Base-by-base conservation (phyloP, 2,797 vertebrate species). In the Gadopsis bispinosus region DNA sequence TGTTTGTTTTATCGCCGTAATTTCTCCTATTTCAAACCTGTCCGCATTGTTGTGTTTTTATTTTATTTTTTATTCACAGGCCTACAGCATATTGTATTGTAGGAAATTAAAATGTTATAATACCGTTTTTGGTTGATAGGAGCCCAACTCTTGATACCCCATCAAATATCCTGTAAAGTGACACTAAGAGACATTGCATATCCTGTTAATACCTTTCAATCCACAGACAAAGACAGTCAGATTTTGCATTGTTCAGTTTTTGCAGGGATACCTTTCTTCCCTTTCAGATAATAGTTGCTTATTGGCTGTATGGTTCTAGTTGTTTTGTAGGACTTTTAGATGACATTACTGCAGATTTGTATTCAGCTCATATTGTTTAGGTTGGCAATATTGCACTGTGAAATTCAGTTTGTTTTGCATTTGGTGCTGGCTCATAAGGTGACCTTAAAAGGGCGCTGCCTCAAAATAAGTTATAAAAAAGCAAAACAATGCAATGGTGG, bases 161-260 rank as follows among this genome's bases (percentile, higher is more conserved):
- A 60, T 81, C 78, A 75, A 80, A 80, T 80, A 79, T 73, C 81
- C 67, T 75, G 58, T 71, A 39, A 75, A 37, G 72, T 63, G 33
- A 48, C 47, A 53, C 33, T 73, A 41, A 56, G 58, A 77, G 48
- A 73, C 48, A 47, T 11, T 59, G 60, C 82, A 79, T 81, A 74
- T 84, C 69, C 68, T 29, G 37, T 33, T 31, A 62, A 65, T 59
- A 70, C 45, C 54, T 69, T 77, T 76, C 16, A 43, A 29, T 51
- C 61, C n/a, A 19, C 26, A 20, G 13, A 33, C 50, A 67, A 63
- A 48, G 0, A 55, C 50, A n/a, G 16, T 43, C 48, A 20, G 20
- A 56, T 48, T 71, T 65, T 37, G 17, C 12, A 51, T 53, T 2
- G 39, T 47, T 58, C 16, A 2, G 13, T 47, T 69, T 61, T 54